Evolutionary conservation across 2,888 invertebrate genomes (phyloP).

Genomic region (Lobophora halterata): DNA sequence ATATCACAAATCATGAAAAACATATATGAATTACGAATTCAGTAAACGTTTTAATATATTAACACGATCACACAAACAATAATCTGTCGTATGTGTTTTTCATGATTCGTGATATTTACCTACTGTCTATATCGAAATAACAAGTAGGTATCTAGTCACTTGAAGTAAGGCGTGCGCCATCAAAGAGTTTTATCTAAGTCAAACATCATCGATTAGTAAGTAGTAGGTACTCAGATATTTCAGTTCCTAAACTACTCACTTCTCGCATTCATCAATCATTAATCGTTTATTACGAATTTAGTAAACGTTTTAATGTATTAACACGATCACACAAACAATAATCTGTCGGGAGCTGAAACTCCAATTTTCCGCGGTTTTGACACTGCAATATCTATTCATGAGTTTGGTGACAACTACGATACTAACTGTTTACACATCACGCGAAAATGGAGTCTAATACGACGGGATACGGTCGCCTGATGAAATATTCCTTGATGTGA

Average conservation of each 20-base stretch:
- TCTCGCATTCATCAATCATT: background rate
- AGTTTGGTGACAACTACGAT: slow-evolving; percentile 46
- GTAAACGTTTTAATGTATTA: slow-evolving; percentile 18
- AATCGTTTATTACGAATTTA: background rate
- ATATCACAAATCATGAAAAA: no score
- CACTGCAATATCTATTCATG: slow-evolving; percentile 73
- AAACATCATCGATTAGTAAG: no score
- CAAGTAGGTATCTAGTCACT: no score
- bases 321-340: slow-evolving; percentile 47
- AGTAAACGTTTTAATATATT: slow-evolving; percentile 16
- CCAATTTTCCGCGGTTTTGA: slow-evolving; percentile 69
- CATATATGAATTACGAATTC: no score
- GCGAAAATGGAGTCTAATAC: slow-evolving; percentile 23
- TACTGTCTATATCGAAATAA: no score
- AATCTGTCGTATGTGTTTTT: no score
- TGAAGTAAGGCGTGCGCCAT: no score
- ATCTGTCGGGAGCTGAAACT: slow-evolving; percentile 44
- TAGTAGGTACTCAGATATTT: no score
- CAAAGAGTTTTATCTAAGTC: no score
- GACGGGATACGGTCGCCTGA: slow-evolving; percentile 15
- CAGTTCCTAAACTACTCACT: background rate
- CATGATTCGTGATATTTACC: no score
- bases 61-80: slow-evolving; percentile 46
- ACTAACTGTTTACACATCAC: slow-evolving; percentile 24
- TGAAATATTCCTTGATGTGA: slow-evolving; percentile 23